Conservation (phyloP, 2,113 vertebrate genomes). For the Melospiza georgiana region DNA sequence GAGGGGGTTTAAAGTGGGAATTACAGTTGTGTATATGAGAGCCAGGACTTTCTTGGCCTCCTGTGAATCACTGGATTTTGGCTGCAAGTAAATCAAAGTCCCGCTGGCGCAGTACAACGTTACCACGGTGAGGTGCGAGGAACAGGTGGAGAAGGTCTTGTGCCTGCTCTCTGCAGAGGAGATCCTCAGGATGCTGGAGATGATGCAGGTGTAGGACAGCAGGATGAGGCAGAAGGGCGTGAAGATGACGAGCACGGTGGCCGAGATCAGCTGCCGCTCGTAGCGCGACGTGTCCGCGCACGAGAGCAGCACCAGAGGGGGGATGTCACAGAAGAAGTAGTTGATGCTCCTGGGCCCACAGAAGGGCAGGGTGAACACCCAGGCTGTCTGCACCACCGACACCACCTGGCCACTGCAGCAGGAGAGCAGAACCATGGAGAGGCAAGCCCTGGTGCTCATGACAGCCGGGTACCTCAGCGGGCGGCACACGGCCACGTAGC, state of each 20-base stretch:
- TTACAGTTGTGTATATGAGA: conserved; percentile 43
- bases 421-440: not conserved
- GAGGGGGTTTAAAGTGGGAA: not conserved
- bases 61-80: not conserved
- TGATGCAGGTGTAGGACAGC: not conserved
- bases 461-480: not conserved
- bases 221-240: not conserved
- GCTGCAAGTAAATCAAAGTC: conserved; percentile 2
- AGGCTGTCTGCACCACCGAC: conserved; percentile 1
- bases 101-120: not conserved
- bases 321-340: conserved; percentile 34
- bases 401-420: not conserved
- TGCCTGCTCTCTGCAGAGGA: not conserved
- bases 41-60: conserved; percentile 5
- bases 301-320: not conserved
- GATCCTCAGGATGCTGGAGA: not conserved
- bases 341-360: not conserved
- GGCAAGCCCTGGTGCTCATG: not conserved
- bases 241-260: conserved; percentile 3
- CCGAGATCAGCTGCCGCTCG: not conserved
- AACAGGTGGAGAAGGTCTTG: conserved; percentile 49
- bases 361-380: not conserved
- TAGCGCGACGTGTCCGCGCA: not conserved
- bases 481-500: not conserved
- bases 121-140: not conserved